phyloP scores from a whole-genome alignment of 2,113 vertebrate species.

The Himantopus leucocephalus region DNA sequence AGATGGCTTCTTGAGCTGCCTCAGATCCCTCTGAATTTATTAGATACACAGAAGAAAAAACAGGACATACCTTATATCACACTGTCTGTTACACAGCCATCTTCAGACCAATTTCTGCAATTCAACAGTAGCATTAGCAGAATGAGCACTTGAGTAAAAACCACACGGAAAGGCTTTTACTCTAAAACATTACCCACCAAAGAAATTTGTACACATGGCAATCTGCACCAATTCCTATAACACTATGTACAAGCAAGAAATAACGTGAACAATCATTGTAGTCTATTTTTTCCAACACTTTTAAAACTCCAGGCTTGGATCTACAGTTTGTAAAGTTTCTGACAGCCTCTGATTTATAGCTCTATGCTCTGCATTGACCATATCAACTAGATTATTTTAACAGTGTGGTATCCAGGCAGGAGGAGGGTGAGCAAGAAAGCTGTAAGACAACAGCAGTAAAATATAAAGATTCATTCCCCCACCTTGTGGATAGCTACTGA shows the following conservation, averaged over 20 bases:
- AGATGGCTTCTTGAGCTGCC: background rate
- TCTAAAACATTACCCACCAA: background rate
- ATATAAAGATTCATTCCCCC: slow-evolving; percentile 47
- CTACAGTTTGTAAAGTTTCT: background rate
- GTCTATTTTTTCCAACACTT: background rate
- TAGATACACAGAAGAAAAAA: background rate
- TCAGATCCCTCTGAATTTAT: background rate
- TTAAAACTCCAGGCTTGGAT: background rate
- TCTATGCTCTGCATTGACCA: background rate
- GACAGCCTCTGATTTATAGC: background rate
- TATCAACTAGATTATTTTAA: background rate
- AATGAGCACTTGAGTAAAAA: background rate
- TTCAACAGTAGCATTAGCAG: background rate
- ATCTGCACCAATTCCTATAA: background rate
- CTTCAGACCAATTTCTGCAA: background rate
- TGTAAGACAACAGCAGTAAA: background rate
- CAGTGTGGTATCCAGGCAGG: background rate
- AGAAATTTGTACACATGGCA: background rate
- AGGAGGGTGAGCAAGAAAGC: background rate
- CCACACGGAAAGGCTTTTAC: background rate
- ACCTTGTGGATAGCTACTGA: slow-evolving; percentile 51
- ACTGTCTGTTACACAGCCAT: background rate
- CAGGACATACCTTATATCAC: background rate
- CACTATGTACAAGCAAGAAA: background rate
- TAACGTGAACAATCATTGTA: rapidly evolving